Evolutionary conservation across 1,140 invertebrate genomes (phyloP).

Genomic region (Trichoplusia ni): DNA sequence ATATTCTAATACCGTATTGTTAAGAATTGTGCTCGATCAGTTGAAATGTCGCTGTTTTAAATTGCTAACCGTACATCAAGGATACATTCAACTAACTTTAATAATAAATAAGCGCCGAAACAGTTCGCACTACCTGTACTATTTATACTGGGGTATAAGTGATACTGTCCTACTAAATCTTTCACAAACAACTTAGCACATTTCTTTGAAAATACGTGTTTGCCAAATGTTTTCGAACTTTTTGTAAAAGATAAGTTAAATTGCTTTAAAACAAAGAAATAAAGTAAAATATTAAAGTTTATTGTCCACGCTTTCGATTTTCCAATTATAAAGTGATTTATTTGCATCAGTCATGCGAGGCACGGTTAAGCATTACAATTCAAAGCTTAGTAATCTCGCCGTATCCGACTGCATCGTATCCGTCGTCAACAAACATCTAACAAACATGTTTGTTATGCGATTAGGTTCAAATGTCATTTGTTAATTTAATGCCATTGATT

Average conservation of each 20-base stretch:
- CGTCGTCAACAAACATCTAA: neutral
- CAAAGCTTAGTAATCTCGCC: slow-evolving; percentile 5
- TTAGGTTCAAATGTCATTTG: slow-evolving; percentile 10
- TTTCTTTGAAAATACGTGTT: too few relatives aligned
- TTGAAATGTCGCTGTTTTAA: too few relatives aligned
- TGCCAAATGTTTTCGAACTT: too few relatives aligned
- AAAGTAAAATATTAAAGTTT: slow-evolving; percentile 31
- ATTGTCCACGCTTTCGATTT: slow-evolving; percentile 52
- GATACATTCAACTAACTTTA: too few relatives aligned
- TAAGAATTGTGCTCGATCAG: neutral
- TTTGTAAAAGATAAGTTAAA: too few relatives aligned
- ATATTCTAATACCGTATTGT: slow-evolving; percentile 1
- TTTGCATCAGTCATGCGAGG: slow-evolving; percentile 51
- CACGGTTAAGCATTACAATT: slow-evolving; percentile 10
- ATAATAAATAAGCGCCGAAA: too few relatives aligned
- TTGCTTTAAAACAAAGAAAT: slow-evolving; percentile 14
- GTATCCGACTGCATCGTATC: neutral
- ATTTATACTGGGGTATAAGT: too few relatives aligned
- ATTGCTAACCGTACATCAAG: too few relatives aligned
- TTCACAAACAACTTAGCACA: too few relatives aligned
- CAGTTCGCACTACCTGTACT: too few relatives aligned
- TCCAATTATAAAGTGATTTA: slow-evolving; percentile 47
- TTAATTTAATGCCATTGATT: slow-evolving; percentile 13
- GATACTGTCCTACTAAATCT: too few relatives aligned
- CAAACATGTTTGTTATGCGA: slow-evolving; percentile 1